Base-by-base conservation (phyloP, 1,140 invertebrate genomes). In the Ceratitis capitata region DNA sequence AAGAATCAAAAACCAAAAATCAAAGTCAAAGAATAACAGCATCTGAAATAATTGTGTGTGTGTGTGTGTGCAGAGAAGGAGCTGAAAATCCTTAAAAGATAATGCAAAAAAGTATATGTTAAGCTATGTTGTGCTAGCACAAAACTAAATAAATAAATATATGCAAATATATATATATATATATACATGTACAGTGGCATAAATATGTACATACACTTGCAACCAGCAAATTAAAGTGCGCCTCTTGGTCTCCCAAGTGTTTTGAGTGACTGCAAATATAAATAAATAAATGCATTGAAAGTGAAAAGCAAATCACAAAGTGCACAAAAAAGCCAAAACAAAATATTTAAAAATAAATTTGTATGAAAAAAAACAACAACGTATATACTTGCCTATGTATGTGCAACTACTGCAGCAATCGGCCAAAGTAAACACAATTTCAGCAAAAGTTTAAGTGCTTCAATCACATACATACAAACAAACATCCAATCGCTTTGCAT, bases 241-340 rank as follows among this genome's bases (percentile, higher is more conserved):
- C 58, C 58, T 61, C 23, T 2, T 23, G 23, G 58, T 26, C 58
- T 61, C 58, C 58, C 16, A 61, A 61, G 26, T 61, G 58, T 32
- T 61, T 61, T 61, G 51, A 61, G 58, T 61, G 58, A 61, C 58
- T 61, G 23, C 58, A 61, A 61, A 61, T 32, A 61, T 32, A 61
- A 61, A 29, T 14, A 61, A 29, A 56, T 23, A 61, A 61, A 12
- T 29, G 26, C 4, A 32, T 23, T 29, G 26, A 61, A 32, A 61
- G 56, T 61, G 58, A 29, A 61, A 56, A 56, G 51, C 0, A 56
- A 3, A 4, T 7, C 51, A 56, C 7, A 56, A n/a, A n/a, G 51
- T 4, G 19, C 19, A 7, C 51, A 9, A 23, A 56, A 56, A 53
- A 3, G 5, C 6, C 16, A n/a, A 14, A 12, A 19, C 3, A 56